Base-by-base conservation (phyloP, 92 coral and sea anemone genomes). In the Palythoa grandiflora region DNA sequence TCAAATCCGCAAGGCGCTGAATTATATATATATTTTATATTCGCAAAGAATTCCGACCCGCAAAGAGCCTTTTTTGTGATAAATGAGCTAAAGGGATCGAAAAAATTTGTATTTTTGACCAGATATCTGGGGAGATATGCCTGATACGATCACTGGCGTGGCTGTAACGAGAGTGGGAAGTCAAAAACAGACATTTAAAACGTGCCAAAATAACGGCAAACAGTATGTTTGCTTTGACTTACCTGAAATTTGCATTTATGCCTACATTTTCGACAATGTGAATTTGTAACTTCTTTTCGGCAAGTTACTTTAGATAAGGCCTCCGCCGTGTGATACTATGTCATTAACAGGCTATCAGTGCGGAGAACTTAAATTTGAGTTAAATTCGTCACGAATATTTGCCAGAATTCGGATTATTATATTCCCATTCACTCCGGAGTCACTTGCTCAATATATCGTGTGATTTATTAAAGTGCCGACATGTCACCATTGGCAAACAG, bases 301-400 rank as follows among this genome's bases (percentile, higher is more conserved):
- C 40, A 12, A 48, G 73, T 66, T 17, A 81, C 60, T 48, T 66
- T 20, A 14, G n/a, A 28, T n/a, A 66, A 48, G 9, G 40, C 14
- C 21, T 47, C 47, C 8, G 2, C 59, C 63, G 2, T 36, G 47
- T 35, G 47, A 66, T 38, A 14, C 44, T 37, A n/a, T 40, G 47
- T 35, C 86, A 81, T 68, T 47, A 16, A 71, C 39, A 36, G 73
- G 5, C 17, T 63, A 21, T 66, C 86, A 81, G n/a, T 39, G 71
- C 71, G 75, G 38, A 12, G 86, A 53, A 47, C 39, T 68, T 47
- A 51, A 81, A 47, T 65, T 81, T 40, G 17, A 35, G 76, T 48
- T 81, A 81, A 81, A 81, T 81, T 81, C 86, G 86, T 81, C 74
- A 81, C 86, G 74, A 81, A 48, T 81, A 68, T 81, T 81, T 81